These are phyloP conservation scores for Spatulosminthurus flaviceps DNA, from an alignment of 2,888 invertebrate genomes.

Conservation along the genomic window DNA sequence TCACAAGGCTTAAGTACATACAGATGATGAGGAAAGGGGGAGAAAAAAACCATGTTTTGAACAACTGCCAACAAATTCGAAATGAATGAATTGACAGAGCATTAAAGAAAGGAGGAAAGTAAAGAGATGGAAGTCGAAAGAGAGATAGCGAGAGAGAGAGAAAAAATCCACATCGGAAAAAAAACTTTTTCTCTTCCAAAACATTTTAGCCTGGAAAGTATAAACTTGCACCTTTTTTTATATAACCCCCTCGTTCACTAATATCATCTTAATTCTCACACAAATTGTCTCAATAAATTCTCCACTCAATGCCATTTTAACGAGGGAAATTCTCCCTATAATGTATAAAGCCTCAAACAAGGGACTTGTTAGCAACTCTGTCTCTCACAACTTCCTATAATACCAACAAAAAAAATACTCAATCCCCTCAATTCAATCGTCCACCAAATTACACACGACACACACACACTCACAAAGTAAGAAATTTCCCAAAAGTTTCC, in stretches of 20 bases:
- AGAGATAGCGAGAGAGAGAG: too few relatives aligned
- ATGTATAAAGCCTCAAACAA: not conserved
- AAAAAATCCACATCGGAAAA: not conserved
- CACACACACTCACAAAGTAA: not conserved
- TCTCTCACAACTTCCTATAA: too few relatives aligned
- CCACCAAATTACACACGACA: too few relatives aligned
- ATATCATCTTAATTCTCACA: conserved; percentile 24
- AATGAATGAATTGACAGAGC: conserved; percentile 23
- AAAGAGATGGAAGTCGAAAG: not conserved
- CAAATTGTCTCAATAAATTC: conserved; percentile 25
- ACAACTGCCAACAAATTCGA: conserved; percentile 18
- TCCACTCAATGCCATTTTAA: not conserved
- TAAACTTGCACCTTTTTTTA: not conserved
- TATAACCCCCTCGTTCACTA: too few relatives aligned
- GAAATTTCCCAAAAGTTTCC: not conserved
- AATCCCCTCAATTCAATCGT: too few relatives aligned
- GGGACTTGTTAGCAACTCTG: too few relatives aligned
- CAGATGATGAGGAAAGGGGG: not conserved
- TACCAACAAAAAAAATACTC: too few relatives aligned
- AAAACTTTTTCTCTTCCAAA: conserved; percentile 2
- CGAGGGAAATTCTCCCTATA: not conserved
- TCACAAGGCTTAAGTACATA: not conserved
- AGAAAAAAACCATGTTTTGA: conserved; percentile 10
- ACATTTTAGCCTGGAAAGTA: conserved; percentile 6
- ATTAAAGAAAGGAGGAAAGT: conserved; percentile 8